Evolutionary conservation across 2,113 vertebrate genomes (phyloP), one percentile per base, ranked within the genome.

Genomic region (Axis porcinus): DNA sequence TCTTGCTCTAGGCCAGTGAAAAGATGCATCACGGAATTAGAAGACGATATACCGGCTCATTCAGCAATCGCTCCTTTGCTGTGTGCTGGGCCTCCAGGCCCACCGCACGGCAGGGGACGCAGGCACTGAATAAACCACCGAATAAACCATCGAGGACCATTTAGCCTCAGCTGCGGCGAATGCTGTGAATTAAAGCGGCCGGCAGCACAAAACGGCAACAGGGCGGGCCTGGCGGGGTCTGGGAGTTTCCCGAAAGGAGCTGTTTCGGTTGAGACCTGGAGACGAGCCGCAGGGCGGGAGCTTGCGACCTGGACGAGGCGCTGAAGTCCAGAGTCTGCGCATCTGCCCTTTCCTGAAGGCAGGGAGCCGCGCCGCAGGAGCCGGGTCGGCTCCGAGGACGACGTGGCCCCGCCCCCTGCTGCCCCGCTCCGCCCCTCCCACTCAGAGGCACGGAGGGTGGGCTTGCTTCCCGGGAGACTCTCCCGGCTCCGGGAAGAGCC

Each of bases 381-480:
- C 52, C 9, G 2, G 2, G 19, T 1, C 11, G 33, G 36, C 23
- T 15, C 43, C 0, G 0, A 76, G 70, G n/a, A 45, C n/a, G 7
- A 3, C 1, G 1, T 7, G 27, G 83, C 8, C 43, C 64, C n/a
- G 33, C 70, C 62, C 50, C 52, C 45, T n/a, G 55, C 81, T 3
- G 54, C 28, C n/a, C 50, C 28, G 33, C n/a, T 4, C 8, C 6
- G 13, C 8, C 3, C 45, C 21, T n/a, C 40, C 64, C 23, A 40
- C 43, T 76, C 9, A 11, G 40, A 30, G 52, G n/a, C 23, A 1
- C 19, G 19, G 64, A 86, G n/a, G 43, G 14, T 54, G 11, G 28
- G 17, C 78, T 23, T 85, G 45, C 84, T 96, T 94, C 90, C 54
- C 1, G 19, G 78, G 94, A 96, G 79, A 45, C 36, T 21, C 83